Base-by-base conservation (phyloP, 2,797 vertebrate genomes). In the Mionectes olivaceus region DNA sequence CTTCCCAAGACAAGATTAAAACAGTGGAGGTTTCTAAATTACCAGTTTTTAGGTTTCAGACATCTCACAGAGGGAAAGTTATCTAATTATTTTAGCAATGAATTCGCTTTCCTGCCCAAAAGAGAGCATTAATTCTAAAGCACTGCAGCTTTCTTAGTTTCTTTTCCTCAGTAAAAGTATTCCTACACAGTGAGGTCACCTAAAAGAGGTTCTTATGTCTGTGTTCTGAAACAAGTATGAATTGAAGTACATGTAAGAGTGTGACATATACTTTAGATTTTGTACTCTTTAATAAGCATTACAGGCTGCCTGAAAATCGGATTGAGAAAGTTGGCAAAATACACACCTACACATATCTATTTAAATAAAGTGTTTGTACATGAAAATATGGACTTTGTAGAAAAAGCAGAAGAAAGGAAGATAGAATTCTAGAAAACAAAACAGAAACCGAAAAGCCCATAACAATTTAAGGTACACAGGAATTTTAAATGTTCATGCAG, bases 11-110 rank as follows among this genome's bases (percentile, higher is more conserved):
- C 59, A 87, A 64, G 65, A 82, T 83, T 55, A 91, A 93, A 37
- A 46, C 39, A 91, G 32, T 35, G 33, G 12, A 11, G 32, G 21
- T 90, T 94, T 79, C 75, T 92, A 92, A 84, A 92, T 85, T 93
- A 81, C 16, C 39, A 33, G 73, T 88, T 93, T 76, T 92, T 30
- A n/a, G 60, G 24, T 73, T 74, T 59, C 84, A 69, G 16, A 53
- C 47, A 59, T 59, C 7, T 81, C 57, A 55, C 86, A 93, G 19
- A 73, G 55, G 49, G 24, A 91, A 79, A 88, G 56, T 74, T 68
- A n/a, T 28, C 77, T 71, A 90, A 94, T 30, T 12, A 85, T 75
- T 89, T 91, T 35, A 89, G 64, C 23, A 79, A 24, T 19, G 27
- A 93, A 35, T 87, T 87, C 55, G 12, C 28, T 86, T 69, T 39